phyloP scores from a whole-genome alignment of 2,797 vertebrate species.

The Crypturellus tataupa region DNA sequence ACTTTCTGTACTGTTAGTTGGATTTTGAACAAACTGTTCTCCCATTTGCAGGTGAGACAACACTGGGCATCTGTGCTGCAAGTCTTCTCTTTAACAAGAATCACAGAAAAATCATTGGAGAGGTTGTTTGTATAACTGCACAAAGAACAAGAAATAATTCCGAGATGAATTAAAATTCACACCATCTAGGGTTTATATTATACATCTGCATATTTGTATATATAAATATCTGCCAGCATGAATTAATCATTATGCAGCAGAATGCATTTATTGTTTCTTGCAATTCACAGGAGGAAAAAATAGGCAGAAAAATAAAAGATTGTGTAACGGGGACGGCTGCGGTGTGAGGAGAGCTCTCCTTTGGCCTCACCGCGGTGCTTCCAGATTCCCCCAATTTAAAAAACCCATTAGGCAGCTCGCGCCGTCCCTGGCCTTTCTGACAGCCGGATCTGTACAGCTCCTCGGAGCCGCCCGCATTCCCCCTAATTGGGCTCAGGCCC shows the following conservation, averaged over 20 bases:
- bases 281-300: background rate
- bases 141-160: background rate
- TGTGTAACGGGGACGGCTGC: accelerated
- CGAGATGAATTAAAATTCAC: background rate
- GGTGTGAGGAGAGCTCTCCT: background rate
- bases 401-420: background rate
- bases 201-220: background rate
- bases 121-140: background rate
- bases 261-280: background rate
- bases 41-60: too few relatives aligned
- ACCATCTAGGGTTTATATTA: background rate
- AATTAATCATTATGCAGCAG: background rate
- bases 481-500: background rate
- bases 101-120: background rate
- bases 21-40: accelerated
- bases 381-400: background rate
- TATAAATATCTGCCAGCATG: background rate
- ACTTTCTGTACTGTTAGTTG: accelerated
- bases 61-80: background rate
- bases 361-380: background rate
- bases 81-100: background rate
- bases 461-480: background rate
- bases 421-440: background rate
- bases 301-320: background rate
- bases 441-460: background rate